Conservation (phyloP, 1,140 invertebrate species). For the Nomia melanderi region DNA sequence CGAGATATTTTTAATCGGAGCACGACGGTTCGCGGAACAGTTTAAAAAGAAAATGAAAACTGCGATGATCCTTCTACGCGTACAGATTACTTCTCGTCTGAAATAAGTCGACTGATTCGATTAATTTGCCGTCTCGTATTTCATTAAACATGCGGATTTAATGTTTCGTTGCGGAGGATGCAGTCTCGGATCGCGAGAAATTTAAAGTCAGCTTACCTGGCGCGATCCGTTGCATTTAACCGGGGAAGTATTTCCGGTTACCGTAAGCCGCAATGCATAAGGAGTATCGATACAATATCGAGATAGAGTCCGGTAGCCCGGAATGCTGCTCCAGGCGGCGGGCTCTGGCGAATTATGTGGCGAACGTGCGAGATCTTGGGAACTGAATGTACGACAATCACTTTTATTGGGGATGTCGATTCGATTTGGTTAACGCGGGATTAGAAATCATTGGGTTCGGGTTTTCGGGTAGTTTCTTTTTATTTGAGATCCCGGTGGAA, state of each 20-base stretch:
- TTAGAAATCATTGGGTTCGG: no score
- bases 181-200: no score
- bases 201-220: not conserved
- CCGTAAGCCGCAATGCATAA: constrained; percentile 42
- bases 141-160: no score
- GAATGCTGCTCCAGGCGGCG: constrained; percentile 28
- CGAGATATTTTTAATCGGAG: not conserved
- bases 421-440: not conserved
- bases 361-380: constrained; percentile 33
- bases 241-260: constrained; percentile 25
- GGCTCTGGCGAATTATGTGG: constrained; percentile 33
- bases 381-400: constrained; percentile 32
- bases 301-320: constrained; percentile 35
- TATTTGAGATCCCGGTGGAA: no score
- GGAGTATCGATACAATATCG: constrained; percentile 42
- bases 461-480: no score
- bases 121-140: no score
- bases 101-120: no score
- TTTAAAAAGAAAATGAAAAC: not conserved
- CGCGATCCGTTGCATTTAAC: not conserved
- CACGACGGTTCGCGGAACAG: not conserved
- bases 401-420: constrained; percentile 20
- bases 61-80: no score
- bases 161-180: no score
- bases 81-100: no score